phyloP scores from a whole-genome alignment of 1,140 invertebrate species.

The Ips nitidus region DNA sequence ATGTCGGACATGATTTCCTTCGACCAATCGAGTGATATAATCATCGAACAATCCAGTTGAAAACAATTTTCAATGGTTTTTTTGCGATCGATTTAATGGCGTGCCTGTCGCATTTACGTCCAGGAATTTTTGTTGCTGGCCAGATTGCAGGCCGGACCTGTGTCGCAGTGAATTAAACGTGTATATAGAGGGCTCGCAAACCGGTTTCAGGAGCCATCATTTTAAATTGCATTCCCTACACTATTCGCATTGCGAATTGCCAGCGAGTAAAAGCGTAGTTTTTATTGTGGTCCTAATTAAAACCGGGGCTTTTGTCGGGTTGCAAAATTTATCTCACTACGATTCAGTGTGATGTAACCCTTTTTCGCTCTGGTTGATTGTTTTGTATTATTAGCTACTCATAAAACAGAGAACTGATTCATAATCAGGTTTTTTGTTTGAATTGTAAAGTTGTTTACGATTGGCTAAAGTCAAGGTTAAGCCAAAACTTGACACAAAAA shows the following conservation, averaged over 20 bases:
- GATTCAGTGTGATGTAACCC: neutral
- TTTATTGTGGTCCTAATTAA: slow-evolving; percentile 25
- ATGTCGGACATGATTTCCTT: too few relatives aligned
- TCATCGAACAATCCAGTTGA: too few relatives aligned
- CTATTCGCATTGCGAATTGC: slow-evolving; percentile 32
- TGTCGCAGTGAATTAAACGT: slow-evolving; percentile 23
- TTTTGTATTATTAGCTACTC: neutral
- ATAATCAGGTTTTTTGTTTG: slow-evolving; percentile 11
- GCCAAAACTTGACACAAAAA: slow-evolving; percentile 6
- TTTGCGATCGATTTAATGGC: too few relatives aligned
- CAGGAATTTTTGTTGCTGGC: neutral
- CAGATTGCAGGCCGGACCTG: slow-evolving; percentile 1
- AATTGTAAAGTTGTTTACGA: slow-evolving; percentile 14
- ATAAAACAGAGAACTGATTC: neutral
- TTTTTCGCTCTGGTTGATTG: neutral
- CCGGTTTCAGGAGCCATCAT: slow-evolving; percentile 31
- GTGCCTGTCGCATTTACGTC: neutral
- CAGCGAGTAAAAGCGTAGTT: slow-evolving; percentile 19
- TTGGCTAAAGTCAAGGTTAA: slow-evolving; percentile 11
- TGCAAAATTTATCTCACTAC: slow-evolving; percentile 8
- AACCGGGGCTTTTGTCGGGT: slow-evolving; percentile 13
- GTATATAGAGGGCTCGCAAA: slow-evolving; percentile 11
- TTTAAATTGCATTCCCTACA: slow-evolving; percentile 36
- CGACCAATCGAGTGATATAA: too few relatives aligned
- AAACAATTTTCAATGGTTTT: too few relatives aligned